Base-by-base conservation (phyloP, 2,888 invertebrate species). In the Cephonodes hylas region DNA sequence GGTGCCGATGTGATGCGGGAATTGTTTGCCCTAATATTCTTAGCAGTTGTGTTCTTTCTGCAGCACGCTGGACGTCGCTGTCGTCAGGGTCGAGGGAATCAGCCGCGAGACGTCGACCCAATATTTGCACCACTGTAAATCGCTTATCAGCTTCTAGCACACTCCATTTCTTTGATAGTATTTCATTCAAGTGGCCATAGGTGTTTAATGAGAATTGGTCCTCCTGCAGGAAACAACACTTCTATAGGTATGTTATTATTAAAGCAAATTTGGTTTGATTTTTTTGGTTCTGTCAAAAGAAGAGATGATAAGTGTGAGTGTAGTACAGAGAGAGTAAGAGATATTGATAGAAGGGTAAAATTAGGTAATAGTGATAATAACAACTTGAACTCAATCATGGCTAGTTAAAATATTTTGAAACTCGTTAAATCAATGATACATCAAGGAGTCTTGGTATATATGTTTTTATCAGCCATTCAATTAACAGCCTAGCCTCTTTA, bases 121-220 rank as follows among this genome's bases (percentile, higher is more conserved):
- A 48, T 56, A 64, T 59, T 61, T 44, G 60, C 46, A 61, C 56
- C 34, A 60, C 53, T 58, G 61, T 22, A 46, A 20, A 42, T 27
- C 58, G 44, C 38, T 59, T 58, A 34, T 22, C 53, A 4, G 45
- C 61, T n/a, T 46, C 44, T 62, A 58, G 59, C 44, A 25, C 23
- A 58, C 46, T 63, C 59, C 42, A 68, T 63, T 4, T 61, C 56
- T 62, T 25, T 61, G 63, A 27, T 18, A 31, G 18, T 18, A 27
- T 4, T 18, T 63, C 20, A 64, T 66, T 61, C 62, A n/a, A 61
- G 59, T 59, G 64, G 8, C 69, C 1, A 48, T 64, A 15, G 64
- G 53, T 45, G 27, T 65, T 31, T 61, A 66, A 53, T 15, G 31
- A 53, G 1, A 53, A 15, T 10, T 10, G 18, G 10, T 53, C 53